Evolutionary conservation across 2,113 vertebrate genomes (phyloP).

Genomic region (Myrmophylax atrothorax): DNA sequence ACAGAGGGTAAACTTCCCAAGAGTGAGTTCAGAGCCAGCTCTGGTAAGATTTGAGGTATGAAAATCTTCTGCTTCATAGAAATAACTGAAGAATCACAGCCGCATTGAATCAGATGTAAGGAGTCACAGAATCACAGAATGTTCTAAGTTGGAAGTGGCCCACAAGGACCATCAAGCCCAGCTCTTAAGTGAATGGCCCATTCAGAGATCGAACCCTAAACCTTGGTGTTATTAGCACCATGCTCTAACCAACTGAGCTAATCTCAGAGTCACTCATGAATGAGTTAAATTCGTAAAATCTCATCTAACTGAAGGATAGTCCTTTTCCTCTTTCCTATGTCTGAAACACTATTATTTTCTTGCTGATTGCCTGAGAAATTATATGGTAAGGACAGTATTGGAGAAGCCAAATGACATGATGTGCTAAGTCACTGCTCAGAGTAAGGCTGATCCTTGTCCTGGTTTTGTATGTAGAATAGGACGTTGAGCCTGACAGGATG

Average conservation of each 20-base stretch:
- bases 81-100: background rate
- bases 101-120: no score
- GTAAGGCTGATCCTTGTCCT: background rate
- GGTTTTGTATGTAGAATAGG: background rate
- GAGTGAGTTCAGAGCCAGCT: background rate
- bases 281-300: background rate
- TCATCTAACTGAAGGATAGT: background rate
- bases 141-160: background rate
- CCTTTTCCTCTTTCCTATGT: background rate
- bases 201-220: background rate
- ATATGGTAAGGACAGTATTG: background rate
- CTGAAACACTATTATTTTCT: background rate
- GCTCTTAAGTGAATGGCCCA: background rate
- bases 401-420: background rate
- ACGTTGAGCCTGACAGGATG: background rate
- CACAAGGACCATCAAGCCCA: background rate
- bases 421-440: background rate
- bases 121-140: background rate
- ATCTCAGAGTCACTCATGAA: background rate
- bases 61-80: background rate
- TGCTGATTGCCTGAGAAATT: background rate
- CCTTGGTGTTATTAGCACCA: background rate
- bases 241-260: background rate
- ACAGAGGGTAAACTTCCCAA: background rate
- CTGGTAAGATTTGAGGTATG: background rate